Percentiles rank a stretch among this genome's conserved stretches.
Conservation (phyloP, 2,797 vertebrate genomes). For the Neosilurus mollespiculum region DNA sequence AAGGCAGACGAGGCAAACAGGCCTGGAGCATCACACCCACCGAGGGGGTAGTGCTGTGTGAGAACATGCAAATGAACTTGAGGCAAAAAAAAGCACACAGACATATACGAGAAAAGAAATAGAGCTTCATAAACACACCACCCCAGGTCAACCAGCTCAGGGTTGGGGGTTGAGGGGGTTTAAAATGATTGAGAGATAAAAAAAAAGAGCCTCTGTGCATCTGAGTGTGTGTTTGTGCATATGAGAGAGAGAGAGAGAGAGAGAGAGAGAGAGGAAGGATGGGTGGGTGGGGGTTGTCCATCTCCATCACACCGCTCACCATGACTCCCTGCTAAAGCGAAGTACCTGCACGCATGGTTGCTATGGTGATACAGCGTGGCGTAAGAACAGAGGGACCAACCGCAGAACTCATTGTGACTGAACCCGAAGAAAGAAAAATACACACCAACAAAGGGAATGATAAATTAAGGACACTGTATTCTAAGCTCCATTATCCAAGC, state of each 20-base stretch:
- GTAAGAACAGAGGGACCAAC: constrained; percentile 63
- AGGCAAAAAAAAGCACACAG: constrained; percentile 44
- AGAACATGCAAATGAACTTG: constrained; percentile 52
- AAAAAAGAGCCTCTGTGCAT: neutral
- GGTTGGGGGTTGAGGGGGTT: neutral
- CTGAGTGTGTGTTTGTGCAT: neutral
- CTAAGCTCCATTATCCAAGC: constrained; percentile 69
- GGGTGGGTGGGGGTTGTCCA: constrained; percentile 47
- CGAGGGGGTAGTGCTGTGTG: constrained; percentile 43
- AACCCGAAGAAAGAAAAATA: constrained; percentile 58
- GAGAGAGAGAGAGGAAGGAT: constrained; percentile 20
- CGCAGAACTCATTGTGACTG: constrained; percentile 68
- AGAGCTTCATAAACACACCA: constrained; percentile 54
- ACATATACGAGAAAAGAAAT: constrained; percentile 52
- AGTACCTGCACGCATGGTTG: constrained; percentile 75
- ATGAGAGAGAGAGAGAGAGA: constrained; percentile 2
- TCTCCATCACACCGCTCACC: constrained; percentile 69
- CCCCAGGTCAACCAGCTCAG: constrained; percentile 42
- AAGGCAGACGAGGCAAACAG: constrained; percentile 27
- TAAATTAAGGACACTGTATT: constrained; percentile 68
- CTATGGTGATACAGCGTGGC: constrained; percentile 72
- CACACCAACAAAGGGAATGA: constrained; percentile 70
- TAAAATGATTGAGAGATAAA: constrained; percentile 36
- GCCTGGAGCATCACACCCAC: constrained; percentile 34
- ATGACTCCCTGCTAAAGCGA: constrained; percentile 67